Percentiles rank a stretch among this genome's conserved stretches.
Conservation (phyloP, 2,888 invertebrate species). For the Plebejus argus region DNA sequence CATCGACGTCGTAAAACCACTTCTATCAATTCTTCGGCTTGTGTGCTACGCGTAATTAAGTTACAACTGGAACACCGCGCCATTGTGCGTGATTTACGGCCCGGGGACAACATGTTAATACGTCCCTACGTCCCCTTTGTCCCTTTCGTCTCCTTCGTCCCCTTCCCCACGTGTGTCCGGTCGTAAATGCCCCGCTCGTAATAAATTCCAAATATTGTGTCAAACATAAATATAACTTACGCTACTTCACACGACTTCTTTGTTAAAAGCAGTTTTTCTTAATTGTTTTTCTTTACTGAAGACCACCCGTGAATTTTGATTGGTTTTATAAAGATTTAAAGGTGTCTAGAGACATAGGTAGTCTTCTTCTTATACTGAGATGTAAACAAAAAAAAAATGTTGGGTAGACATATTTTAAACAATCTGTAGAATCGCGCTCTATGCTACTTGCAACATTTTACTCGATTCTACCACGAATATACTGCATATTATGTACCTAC, state of each 20-base stretch:
- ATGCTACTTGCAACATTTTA: too few species aligned
- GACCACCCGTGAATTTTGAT: not conserved
- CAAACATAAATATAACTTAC: constrained; percentile 19
- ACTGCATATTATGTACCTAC: too few species aligned
- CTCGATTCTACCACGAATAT: too few species aligned
- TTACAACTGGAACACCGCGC: constrained; percentile 37
- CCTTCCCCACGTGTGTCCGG: constrained; percentile 45
- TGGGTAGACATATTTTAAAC: too few species aligned
- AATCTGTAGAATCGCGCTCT: too few species aligned
- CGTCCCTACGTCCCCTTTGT: constrained; percentile 39
- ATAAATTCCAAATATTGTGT: constrained; percentile 43
- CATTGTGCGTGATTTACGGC: constrained; percentile 49
- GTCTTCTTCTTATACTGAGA: too few species aligned
- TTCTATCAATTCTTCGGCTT: constrained; percentile 33
- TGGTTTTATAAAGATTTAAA: not conserved
- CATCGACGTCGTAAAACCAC: constrained; percentile 26
- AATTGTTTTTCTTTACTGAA: not conserved
- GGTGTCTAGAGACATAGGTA: not conserved
- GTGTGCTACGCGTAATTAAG: constrained; percentile 40
- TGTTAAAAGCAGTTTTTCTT: constrained; percentile 36
- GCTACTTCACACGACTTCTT: constrained; percentile 37
- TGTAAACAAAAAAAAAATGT: too few species aligned
- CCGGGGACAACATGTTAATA: constrained; percentile 45
- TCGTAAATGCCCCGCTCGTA: constrained; percentile 47
- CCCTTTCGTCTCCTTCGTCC: not conserved